Percentiles rank a stretch among this genome's conserved stretches.
These are phyloP conservation scores for Gymnoscopelus braueri DNA, from an alignment of 2,797 vertebrate genomes.

Conservation along the genomic window DNA sequence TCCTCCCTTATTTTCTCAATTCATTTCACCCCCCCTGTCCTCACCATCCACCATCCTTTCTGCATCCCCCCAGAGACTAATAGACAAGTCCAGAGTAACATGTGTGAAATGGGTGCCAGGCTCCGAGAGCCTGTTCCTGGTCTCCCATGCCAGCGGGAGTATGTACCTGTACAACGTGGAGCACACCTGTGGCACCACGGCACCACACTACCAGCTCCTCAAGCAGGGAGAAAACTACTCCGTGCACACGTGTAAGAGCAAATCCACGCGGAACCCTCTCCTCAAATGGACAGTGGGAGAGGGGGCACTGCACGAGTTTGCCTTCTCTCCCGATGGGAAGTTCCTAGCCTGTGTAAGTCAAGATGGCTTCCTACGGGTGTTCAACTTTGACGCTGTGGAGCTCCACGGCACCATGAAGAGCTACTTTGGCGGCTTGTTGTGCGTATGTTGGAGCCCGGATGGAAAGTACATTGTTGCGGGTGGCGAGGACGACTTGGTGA, in stretches of 20 bases:
- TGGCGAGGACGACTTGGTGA: conserved; percentile 96
- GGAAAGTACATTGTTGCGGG: conserved; percentile 96
- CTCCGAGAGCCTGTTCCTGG: conserved; percentile 96
- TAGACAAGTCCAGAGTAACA: conserved; percentile 97
- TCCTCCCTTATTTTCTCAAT: conserved; percentile 41
- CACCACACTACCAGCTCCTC: conserved; percentile 96
- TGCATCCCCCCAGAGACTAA: conserved; percentile 86
- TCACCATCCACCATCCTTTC: conserved; percentile 62
- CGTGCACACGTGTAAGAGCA: conserved; percentile 98
- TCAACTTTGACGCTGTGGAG: conserved; percentile 95
- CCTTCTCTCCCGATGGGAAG: conserved; percentile 97
- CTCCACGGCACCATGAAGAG: conserved; percentile 98
- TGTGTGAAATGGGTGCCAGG: conserved; percentile 98
- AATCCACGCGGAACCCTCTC: conserved; percentile 95
- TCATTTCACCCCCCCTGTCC: conserved; percentile 58
- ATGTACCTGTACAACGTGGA: conserved; percentile 99
- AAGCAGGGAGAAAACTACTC: conserved; percentile 97
- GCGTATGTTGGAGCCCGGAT: conserved; percentile 97
- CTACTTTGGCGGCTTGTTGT: conserved; percentile 96
- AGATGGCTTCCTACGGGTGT: conserved; percentile 95
- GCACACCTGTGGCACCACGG: conserved; percentile 93
- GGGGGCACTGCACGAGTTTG: conserved; percentile 95
- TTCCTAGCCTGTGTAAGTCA: conserved; percentile 96
- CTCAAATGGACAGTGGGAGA: conserved; percentile 98
- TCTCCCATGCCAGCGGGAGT: conserved; percentile 94